Evolutionary conservation across 92 coral and sea anemone species (phyloP).

Genomic region (Metridium senile): DNA sequence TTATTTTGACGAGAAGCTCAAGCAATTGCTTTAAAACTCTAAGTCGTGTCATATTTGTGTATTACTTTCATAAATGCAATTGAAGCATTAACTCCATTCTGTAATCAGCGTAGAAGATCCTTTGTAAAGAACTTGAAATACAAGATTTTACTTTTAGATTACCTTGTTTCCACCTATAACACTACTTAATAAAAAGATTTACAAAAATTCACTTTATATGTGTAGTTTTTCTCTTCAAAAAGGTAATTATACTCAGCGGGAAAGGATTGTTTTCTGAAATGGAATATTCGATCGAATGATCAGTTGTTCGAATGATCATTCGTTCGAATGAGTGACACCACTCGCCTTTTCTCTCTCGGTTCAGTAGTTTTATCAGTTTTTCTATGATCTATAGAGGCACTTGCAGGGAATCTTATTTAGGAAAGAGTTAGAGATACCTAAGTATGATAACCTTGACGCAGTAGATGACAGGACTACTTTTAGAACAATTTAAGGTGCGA

Average conservation of each 20-base stretch:
- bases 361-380: background rate
- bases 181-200: conserved; percentile 1
- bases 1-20: background rate
- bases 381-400: background rate
- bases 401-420: background rate
- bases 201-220: background rate
- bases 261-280: background rate
- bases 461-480: conserved; percentile 7
- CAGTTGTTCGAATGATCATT: background rate
- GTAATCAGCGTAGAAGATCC: conserved; percentile 2
- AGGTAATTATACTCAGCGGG: conserved; percentile 23
- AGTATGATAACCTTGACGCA: conserved; percentile 15
- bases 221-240: conserved; percentile 3
- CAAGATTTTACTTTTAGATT: conserved; percentile 8
- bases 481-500: background rate
- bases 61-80: background rate
- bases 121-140: background rate
- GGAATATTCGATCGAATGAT: background rate
- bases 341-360: background rate
- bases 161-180: conserved; percentile 13
- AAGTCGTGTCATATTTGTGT: background rate
- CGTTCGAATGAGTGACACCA: background rate
- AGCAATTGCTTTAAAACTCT: background rate
- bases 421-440: conserved; percentile 1
- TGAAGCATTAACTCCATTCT: background rate